phyloP scores from a whole-genome alignment of 2,888 invertebrate species.

The Dascillus cervinus region DNA sequence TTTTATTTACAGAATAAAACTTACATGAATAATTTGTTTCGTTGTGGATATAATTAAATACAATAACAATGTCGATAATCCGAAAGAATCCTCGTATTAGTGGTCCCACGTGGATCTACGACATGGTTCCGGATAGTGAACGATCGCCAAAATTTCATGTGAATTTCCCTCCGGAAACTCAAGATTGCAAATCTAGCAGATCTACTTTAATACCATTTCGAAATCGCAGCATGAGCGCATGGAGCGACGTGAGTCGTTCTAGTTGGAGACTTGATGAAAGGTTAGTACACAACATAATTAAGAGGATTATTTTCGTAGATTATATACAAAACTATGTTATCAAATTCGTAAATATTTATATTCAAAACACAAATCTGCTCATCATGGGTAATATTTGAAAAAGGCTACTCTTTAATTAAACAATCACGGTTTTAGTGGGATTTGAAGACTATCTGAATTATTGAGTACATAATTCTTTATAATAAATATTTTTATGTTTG shows the following conservation, averaged over 20 bases:
- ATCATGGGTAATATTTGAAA: not conserved
- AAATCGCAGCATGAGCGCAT: constrained; percentile 72
- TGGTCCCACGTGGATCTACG: constrained; percentile 37
- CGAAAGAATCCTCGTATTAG: constrained; percentile 27
- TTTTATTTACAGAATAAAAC: too few species aligned
- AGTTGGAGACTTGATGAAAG: constrained; percentile 75
- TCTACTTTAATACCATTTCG: constrained; percentile 42
- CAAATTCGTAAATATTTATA: not conserved
- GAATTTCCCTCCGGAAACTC: constrained; percentile 56
- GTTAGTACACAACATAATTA: constrained; percentile 40
- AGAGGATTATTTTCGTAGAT: not conserved
- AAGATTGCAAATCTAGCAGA: constrained; percentile 42
- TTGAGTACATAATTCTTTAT: too few species aligned
- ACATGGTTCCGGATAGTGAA: constrained; percentile 40
- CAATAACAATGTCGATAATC: too few species aligned
- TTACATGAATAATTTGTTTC: too few species aligned
- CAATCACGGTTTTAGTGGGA: too few species aligned
- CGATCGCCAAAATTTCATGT: constrained; percentile 50
- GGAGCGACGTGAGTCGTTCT: constrained; percentile 80
- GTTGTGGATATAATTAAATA: too few species aligned
- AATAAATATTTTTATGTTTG: too few species aligned
- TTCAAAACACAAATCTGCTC: not conserved
- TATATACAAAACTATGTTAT: constrained; percentile 1
- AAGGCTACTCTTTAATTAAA: too few species aligned
- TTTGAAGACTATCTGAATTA: too few species aligned